Conservation (phyloP, 2,113 vertebrate genomes). For the Irena cyanogastra region DNA sequence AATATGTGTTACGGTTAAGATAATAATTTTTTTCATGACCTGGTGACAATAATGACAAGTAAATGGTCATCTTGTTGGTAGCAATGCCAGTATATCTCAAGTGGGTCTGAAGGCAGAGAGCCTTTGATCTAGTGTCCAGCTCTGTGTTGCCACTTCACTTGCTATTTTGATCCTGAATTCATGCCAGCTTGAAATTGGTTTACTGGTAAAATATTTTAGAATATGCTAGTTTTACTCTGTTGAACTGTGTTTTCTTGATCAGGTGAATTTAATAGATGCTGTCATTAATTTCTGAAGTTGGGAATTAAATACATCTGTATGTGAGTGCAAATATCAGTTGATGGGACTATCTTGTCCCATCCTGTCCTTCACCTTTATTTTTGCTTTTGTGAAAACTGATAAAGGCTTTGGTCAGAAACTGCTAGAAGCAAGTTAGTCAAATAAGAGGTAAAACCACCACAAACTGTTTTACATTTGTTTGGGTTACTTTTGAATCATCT, state of each 20-base stretch:
- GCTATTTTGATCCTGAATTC: background rate
- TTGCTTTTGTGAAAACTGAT: background rate
- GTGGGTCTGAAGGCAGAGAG: background rate
- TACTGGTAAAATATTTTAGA: background rate
- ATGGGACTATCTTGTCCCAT: background rate
- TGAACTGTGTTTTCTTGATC: background rate
- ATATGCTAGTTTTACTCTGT: background rate
- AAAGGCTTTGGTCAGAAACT: background rate
- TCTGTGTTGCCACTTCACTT: background rate
- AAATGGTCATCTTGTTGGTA: background rate
- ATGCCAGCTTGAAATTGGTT: background rate
- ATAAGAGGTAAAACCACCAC: background rate
- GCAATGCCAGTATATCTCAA: background rate
- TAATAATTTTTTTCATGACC: constrained; percentile 9
- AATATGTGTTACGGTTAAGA: background rate
- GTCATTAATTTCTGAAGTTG: background rate
- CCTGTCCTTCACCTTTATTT: background rate
- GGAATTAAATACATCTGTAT: background rate
- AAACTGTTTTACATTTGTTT: background rate
- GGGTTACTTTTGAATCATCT: background rate
- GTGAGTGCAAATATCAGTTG: background rate
- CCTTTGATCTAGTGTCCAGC: background rate
- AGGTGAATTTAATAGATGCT: background rate
- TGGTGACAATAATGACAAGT: constrained; percentile 7
- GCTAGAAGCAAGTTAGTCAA: background rate